Evolutionary conservation across 2,888 invertebrate species (phyloP).

Genomic region (Sarcophaga rosellei): DNA sequence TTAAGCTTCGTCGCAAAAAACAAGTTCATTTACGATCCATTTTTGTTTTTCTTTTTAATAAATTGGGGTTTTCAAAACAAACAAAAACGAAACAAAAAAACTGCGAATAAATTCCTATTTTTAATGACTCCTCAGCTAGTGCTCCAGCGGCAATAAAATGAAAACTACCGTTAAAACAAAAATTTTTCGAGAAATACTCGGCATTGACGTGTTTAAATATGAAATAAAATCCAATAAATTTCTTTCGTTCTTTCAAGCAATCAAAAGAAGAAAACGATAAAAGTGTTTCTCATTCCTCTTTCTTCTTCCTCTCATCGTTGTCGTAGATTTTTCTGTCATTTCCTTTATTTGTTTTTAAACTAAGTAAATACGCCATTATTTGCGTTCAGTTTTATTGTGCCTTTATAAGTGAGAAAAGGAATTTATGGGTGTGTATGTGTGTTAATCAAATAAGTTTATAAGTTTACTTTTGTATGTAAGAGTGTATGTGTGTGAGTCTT

Average conservation of each 20-base stretch:
- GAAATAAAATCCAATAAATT: constrained; percentile 53
- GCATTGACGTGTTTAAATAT: constrained; percentile 36
- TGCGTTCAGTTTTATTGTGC: constrained; percentile 19
- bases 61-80: too few relatives aligned
- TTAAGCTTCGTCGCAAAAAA: not conserved
- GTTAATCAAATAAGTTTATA: too few relatives aligned
- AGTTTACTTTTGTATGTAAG: not conserved
- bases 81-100: too few relatives aligned
- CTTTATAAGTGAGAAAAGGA: too few relatives aligned
- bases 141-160: too few relatives aligned
- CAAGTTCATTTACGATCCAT: constrained; percentile 7
- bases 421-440: not conserved
- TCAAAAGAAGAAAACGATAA: constrained; percentile 39
- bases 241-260: not conserved
- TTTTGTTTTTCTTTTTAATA: too few relatives aligned
- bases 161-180: too few relatives aligned
- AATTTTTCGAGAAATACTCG: too few relatives aligned
- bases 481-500: not conserved
- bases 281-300: constrained; percentile 26
- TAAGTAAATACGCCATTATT: not conserved
- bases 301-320: not conserved
- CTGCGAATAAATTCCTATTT: too few relatives aligned
- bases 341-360: too few relatives aligned
- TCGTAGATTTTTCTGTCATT: too few relatives aligned
- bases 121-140: too few relatives aligned